Base-by-base conservation (phyloP, 2,113 vertebrate genomes). In the Phoxinus phoxinus region DNA sequence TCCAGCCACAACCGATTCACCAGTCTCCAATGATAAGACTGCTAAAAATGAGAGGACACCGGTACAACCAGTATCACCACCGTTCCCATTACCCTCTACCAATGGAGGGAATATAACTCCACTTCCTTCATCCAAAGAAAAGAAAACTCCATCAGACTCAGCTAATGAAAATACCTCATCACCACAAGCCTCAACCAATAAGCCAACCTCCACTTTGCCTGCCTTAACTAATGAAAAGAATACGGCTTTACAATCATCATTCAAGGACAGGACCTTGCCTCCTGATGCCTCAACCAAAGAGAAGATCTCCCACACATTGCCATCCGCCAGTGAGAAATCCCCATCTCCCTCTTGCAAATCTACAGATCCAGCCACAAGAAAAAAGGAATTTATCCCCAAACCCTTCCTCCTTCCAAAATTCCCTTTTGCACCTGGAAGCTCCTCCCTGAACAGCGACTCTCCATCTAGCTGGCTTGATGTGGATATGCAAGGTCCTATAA, bases 381-480 rank as follows among this genome's bases (percentile, higher is more conserved):
- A 72, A 35, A 83, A 83, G 48, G 7, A 72, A 17, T 58, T 72
- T 12, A 19, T 21, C 13, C 30, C 2, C 6, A 83, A 83, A 37
- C 67, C 81, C 21, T 56, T 83, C 9, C 1, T 21, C 23, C 67
- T 83, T 71, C 67, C 67, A 35, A 89, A 88, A 61, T 87, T 87
- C 61, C 86, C 81, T 83, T 89, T 65, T 0, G 61, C 89, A 15
- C 61, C 73, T 12, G 90, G 90, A 61, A 85, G 89, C 81, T 25
- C 89, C 21, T 87, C 92, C 2, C 84, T 48, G 7, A 0, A 84
- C 61, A 74, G 71, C 53, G 82, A 92, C 5, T 79, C 89, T 13
- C 94, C 94, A n/a, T 91, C 93, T 0, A 90, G 86, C 78, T 92
- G 90, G 88, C 69, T 92, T 21, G 93, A 94, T 73, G 86, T 94